A percentile compares a stretch with the other conserved stretches of the same genome.
phyloP scores from a whole-genome alignment of 2,113 vertebrate species.

The Strix uralensis region DNA sequence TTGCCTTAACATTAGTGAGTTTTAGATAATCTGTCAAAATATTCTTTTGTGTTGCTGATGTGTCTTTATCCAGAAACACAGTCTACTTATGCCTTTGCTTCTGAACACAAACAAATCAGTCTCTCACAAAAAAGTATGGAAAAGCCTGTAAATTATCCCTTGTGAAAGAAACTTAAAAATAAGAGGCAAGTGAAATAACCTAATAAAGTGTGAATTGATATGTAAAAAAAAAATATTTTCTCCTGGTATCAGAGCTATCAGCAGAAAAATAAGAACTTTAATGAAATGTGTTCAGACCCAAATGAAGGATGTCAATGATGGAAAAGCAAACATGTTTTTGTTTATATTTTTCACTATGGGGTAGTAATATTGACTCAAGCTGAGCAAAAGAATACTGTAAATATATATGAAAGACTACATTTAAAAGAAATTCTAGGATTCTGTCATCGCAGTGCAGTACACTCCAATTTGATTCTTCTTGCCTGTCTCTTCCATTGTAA shows the following conservation, averaged over 20 bases:
- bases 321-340: not conserved
- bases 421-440: not conserved
- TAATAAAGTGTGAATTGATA: not conserved
- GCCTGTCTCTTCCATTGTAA: not conserved
- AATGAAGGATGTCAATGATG: not conserved
- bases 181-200: not conserved
- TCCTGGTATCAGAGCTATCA: not conserved
- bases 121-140: not conserved
- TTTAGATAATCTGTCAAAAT: not conserved
- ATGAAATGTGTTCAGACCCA: not conserved
- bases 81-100: not conserved
- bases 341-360: not conserved
- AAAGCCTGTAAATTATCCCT: not conserved
- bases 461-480: not conserved
- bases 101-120: not conserved
- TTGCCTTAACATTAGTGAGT: not conserved
- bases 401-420: not conserved
- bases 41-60: not conserved
- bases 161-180: slow-evolving; percentile 1
- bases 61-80: not conserved
- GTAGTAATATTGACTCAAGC: not conserved
- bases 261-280: not conserved
- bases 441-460: accelerated
- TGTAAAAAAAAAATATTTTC: not conserved
- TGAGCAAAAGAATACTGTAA: not conserved